Percentiles rank a stretch among this genome's conserved stretches.
Conservation (phyloP, 2,888 invertebrate genomes). For the Gastrophysa polygoni region DNA sequence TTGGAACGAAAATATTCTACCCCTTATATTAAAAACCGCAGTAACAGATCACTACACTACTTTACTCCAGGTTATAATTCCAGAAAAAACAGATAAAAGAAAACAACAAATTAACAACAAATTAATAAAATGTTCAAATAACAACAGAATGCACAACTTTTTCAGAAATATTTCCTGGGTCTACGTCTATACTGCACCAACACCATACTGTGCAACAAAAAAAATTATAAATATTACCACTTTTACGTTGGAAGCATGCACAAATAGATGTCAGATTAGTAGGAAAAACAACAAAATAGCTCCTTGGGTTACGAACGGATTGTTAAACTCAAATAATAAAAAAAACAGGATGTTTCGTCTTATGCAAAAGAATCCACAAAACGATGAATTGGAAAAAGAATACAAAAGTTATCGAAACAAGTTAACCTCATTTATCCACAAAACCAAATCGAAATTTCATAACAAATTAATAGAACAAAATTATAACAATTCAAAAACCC, state of each 20-base stretch:
- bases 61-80: no score
- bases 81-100: no score
- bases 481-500: background rate
- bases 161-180: constrained; percentile 1
- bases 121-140: no score
- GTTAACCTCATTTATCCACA: background rate
- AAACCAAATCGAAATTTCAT: background rate
- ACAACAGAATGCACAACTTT: background rate
- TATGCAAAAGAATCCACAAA: background rate
- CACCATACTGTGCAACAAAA: background rate
- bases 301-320: background rate
- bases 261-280: background rate
- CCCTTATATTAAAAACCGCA: no score
- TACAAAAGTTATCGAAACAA: background rate
- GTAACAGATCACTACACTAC: no score
- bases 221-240: background rate
- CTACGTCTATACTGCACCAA: background rate
- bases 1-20: no score
- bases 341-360: background rate
- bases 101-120: no score
- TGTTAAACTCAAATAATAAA: background rate
- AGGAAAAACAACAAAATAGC: constrained; percentile 5
- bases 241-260: background rate
- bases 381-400: background rate
- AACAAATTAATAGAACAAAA: background rate